Evolutionary conservation across 2,113 vertebrate genomes (phyloP).

Genomic region (Anseranas semipalmata): DNA sequence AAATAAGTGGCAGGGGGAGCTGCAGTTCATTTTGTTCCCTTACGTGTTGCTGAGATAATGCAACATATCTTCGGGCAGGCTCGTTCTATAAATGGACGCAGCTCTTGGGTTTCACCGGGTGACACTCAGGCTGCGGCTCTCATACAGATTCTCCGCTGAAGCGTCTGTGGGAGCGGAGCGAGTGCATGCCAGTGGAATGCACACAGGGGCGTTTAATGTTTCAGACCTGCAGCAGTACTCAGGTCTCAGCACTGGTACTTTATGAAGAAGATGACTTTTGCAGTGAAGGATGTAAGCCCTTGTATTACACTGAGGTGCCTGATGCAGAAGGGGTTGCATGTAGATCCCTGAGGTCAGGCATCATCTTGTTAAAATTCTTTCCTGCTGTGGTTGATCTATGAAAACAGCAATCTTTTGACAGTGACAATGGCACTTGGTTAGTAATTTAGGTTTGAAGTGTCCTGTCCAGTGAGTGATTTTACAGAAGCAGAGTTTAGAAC

Average conservation of each 20-base stretch:
- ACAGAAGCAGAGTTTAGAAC: conserved; percentile 29
- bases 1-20: conserved; percentile 50
- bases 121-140: not conserved
- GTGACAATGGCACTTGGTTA: not conserved
- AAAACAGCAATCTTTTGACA: not conserved
- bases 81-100: conserved; percentile 49
- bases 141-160: not conserved
- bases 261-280: not conserved
- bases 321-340: not conserved
- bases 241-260: not conserved
- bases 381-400: not conserved
- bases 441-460: not conserved
- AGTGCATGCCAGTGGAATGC: not conserved
- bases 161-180: accelerated
- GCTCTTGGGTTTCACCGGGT: conserved; percentile 54
- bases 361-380: not conserved
- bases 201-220: not conserved
- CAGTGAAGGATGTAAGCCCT: not conserved
- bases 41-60: conserved; percentile 53
- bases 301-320: not conserved
- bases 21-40: conserved; percentile 54
- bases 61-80: not conserved
- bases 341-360: conserved; percentile 8
- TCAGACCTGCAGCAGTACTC: not conserved
- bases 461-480: not conserved